Evolutionary conservation across 1,140 invertebrate genomes (phyloP).

Genomic region (Macrobrachium rosenbergii): DNA sequence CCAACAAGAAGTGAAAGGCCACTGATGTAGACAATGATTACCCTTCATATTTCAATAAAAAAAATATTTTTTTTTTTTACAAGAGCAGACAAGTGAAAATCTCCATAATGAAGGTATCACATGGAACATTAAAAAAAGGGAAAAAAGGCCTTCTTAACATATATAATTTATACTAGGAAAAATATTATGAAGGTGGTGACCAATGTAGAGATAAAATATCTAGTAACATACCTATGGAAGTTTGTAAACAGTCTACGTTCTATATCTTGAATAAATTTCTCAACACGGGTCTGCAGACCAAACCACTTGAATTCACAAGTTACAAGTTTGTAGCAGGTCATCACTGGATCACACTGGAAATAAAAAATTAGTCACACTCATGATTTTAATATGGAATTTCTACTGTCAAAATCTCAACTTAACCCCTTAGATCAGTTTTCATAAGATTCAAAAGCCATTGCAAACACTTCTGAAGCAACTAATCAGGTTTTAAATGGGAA

Average conservation of each 20-base stretch:
- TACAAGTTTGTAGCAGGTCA: conserved; percentile 99
- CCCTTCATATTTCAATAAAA: too few species aligned
- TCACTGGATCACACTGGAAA: conserved; percentile 79
- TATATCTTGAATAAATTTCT: conserved; percentile 94
- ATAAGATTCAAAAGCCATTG: too few species aligned
- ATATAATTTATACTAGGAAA: neutral
- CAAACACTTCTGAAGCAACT: too few species aligned
- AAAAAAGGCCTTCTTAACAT: too few species aligned
- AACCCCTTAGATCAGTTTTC: neutral
- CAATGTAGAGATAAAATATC: neutral
- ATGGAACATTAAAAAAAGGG: neutral
- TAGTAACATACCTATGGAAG: conserved; percentile 86
- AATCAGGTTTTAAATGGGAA: too few species aligned
- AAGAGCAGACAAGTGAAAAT: too few species aligned
- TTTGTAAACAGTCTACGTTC: conserved; percentile 96
- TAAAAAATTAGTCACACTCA: neutral
- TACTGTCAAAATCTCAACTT: neutral
- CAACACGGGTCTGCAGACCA: conserved; percentile 93
- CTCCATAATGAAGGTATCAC: too few species aligned
- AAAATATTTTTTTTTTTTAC: too few species aligned
- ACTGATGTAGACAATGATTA: too few species aligned
- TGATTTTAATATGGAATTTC: neutral
- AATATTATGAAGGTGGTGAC: neutral
- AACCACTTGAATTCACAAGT: conserved; percentile 99
- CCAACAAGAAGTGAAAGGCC: too few species aligned